These are phyloP conservation scores for Xyliphius kryptos DNA, from an alignment of 2,113 vertebrate genomes.

Conservation along the genomic window DNA sequence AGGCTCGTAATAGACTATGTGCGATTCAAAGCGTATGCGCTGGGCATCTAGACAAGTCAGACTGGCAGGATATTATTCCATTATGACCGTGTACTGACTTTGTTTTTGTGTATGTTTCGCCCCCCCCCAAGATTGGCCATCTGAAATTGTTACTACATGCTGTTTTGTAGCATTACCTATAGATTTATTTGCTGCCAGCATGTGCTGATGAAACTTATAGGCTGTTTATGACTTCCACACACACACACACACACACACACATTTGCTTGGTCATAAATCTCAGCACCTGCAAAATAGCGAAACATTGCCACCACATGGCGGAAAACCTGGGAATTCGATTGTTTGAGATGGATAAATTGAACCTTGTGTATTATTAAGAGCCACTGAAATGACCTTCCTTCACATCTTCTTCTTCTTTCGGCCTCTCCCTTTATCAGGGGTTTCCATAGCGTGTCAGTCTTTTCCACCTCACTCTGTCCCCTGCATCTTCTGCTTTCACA, in stretches of 20 bases:
- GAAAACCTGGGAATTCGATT: neutral
- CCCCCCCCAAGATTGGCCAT: neutral
- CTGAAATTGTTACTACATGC: neutral
- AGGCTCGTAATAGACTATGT: conserved; percentile 17
- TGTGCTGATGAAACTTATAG: neutral
- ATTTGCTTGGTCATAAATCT: too few species aligned
- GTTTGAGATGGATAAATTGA: too few species aligned
- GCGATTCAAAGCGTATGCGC: conserved; percentile 1
- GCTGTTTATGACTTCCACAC: conserved; percentile 3
- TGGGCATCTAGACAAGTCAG: neutral
- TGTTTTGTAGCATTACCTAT: conserved; percentile 3
- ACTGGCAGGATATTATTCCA: conserved; percentile 2
- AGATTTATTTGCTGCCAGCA: conserved; percentile 15
- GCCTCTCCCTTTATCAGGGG: too few species aligned
- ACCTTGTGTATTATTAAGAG: too few species aligned
- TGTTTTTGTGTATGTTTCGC: neutral
- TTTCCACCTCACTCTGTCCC: too few species aligned
- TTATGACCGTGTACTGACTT: neutral
- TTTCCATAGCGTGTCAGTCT: too few species aligned
- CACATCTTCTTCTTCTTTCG: too few species aligned
- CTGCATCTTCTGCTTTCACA: too few species aligned
- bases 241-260: too few species aligned
- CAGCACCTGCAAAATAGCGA: too few species aligned
- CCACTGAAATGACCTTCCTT: too few species aligned
- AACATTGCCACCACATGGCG: conserved; percentile 58